phyloP scores from a whole-genome alignment of 2,113 vertebrate species.

The Cheilinus undulatus region DNA sequence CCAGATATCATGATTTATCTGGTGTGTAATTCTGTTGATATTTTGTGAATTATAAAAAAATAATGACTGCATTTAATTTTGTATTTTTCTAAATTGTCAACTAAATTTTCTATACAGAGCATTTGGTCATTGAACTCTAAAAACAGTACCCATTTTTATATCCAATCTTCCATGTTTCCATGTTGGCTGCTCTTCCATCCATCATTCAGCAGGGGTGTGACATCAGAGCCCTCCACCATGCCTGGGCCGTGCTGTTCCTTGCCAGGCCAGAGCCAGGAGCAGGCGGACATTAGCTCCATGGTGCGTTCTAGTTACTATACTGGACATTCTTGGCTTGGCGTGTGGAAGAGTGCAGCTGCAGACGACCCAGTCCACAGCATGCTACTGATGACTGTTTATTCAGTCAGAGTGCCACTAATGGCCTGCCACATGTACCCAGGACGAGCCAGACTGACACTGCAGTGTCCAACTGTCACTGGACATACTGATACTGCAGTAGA shows the following conservation, averaged over 20 bases:
- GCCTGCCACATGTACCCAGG: conserved; percentile 72
- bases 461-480: conserved; percentile 45
- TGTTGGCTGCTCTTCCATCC: conserved; percentile 13
- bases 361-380: conserved; percentile 72
- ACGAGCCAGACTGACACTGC: conserved; percentile 59
- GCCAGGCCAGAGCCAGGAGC: conserved; percentile 39
- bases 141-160: not conserved
- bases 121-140: not conserved
- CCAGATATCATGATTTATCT: too few relatives aligned
- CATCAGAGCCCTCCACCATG: conserved; percentile 30
- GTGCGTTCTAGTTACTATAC: conserved; percentile 62
- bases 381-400: conserved; percentile 82
- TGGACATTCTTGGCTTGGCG: conserved; percentile 57
- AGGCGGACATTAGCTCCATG: conserved; percentile 34
- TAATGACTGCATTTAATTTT: too few relatives aligned
- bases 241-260: conserved; percentile 25
- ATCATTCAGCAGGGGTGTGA: conserved; percentile 59
- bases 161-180: conserved; percentile 9
- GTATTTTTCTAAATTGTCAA: too few relatives aligned
- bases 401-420: conserved; percentile 75
- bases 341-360: conserved; percentile 66
- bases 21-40: too few relatives aligned
- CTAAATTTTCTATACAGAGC: conserved; percentile 25
- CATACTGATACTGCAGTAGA: conserved; percentile 23
- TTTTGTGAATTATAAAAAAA: too few relatives aligned